Evolutionary conservation across 2,113 vertebrate genomes (phyloP).

Genomic region (Passer montanus): DNA sequence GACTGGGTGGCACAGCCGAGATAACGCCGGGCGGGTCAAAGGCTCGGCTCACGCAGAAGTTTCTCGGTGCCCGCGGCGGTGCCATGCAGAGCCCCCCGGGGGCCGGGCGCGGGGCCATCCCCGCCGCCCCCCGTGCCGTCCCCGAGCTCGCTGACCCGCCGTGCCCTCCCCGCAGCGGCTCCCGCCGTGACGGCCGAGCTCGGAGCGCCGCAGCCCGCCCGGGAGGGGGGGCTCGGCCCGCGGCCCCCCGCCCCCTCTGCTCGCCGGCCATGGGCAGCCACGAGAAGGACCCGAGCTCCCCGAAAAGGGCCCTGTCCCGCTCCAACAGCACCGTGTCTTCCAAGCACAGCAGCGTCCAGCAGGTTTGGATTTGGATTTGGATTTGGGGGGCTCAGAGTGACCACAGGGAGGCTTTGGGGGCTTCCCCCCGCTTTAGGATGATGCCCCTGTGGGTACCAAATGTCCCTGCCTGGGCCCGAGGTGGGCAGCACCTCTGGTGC

Average conservation of each 20-base stretch:
- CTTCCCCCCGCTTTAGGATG: not conserved
- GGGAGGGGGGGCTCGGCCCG: not conserved
- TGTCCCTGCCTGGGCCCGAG: not conserved
- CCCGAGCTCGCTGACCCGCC: not conserved
- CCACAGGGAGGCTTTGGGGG: rapidly evolving
- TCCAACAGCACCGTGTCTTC: conserved; percentile 84
- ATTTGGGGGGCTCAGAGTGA: not conserved
- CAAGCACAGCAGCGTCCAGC: conserved; percentile 73
- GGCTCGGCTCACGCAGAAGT: not conserved
- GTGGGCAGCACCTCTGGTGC: not conserved
- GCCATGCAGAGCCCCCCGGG: rapidly evolving
- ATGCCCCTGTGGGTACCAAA: too few relatives aligned
- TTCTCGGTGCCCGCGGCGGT: not conserved
- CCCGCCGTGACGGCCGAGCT: not conserved
- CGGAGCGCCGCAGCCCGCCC: not conserved
- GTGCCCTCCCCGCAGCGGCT: not conserved
- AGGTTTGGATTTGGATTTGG: conserved; percentile 32
- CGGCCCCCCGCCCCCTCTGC: rapidly evolving
- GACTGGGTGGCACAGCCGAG: not conserved
- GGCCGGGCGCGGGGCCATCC: rapidly evolving
- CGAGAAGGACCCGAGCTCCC: conserved; percentile 74
- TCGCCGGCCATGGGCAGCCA: conserved; percentile 61
- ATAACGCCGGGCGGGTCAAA: not conserved
- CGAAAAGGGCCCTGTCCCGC: conserved; percentile 74
- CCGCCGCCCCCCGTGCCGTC: rapidly evolving